These are phyloP conservation scores for Hyla sarda DNA, from an alignment of 2,113 vertebrate species.

Conservation along the genomic window DNA sequence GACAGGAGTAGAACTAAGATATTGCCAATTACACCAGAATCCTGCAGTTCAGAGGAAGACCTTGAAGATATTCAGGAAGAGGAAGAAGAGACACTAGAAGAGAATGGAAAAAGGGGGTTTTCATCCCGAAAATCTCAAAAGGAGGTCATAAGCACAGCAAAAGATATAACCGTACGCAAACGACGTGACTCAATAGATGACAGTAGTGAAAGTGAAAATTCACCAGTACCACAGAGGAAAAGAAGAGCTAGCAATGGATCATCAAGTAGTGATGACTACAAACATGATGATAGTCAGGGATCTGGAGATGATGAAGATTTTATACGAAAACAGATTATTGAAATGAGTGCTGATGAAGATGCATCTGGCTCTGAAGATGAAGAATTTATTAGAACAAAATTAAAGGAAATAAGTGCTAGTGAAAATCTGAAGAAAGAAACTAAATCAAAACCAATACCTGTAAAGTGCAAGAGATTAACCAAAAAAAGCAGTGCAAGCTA, in stretches of 20 bases:
- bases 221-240: slow-evolving; percentile 80
- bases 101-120: slow-evolving; percentile 65
- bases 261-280: slow-evolving; percentile 91
- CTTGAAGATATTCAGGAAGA: slow-evolving; percentile 68
- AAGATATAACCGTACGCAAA: slow-evolving; percentile 68
- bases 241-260: slow-evolving; percentile 78
- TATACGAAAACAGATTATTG: slow-evolving; percentile 89
- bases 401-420: slow-evolving; percentile 73
- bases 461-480: slow-evolving; percentile 72
- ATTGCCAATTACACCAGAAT: slow-evolving; percentile 75
- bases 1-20: slow-evolving; percentile 77
- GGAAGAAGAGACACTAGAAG: slow-evolving; percentile 62
- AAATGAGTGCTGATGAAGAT: slow-evolving; percentile 89
- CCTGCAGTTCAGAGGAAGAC: slow-evolving; percentile 81
- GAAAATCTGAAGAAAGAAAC: slow-evolving; percentile 73
- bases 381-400: slow-evolving; percentile 77
- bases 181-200: slow-evolving; percentile 82
- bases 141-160: slow-evolving; percentile 65
- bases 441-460: slow-evolving; percentile 69
- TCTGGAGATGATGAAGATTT: slow-evolving; percentile 93
- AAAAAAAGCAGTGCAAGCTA: slow-evolving; percentile 76
- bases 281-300: slow-evolving; percentile 85
- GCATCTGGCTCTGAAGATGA: slow-evolving; percentile 87
- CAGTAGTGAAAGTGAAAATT: slow-evolving; percentile 89
- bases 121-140: slow-evolving; percentile 65